These are phyloP conservation scores for Luperina testacea DNA, from an alignment of 2,888 invertebrate species.

Conservation along the genomic window DNA sequence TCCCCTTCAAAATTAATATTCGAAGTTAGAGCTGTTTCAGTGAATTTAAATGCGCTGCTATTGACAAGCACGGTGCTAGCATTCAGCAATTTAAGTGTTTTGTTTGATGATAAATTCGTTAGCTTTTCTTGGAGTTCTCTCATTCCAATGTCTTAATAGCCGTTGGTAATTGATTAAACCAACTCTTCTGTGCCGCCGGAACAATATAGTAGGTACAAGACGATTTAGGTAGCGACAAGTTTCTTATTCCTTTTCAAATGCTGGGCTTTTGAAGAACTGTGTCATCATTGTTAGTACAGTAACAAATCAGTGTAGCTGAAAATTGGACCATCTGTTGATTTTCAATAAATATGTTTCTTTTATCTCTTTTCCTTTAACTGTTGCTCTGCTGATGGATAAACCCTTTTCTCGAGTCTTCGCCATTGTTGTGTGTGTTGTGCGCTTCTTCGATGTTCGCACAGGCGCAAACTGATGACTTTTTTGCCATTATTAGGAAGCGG, in stretches of 20 bases:
- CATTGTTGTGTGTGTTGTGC: no score
- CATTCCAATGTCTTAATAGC: conserved; percentile 8
- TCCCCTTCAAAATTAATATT: conserved; percentile 29
- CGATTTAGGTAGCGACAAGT: background rate
- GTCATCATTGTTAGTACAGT: background rate
- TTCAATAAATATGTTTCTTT: background rate
- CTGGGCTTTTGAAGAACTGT: background rate
- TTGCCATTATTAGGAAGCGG: no score
- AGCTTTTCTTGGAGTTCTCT: conserved; percentile 12
- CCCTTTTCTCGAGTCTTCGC: background rate
- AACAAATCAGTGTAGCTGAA: background rate
- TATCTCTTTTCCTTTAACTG: background rate
- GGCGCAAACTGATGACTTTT: no score
- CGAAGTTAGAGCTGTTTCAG: conserved; percentile 14
- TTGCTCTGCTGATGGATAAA: background rate
- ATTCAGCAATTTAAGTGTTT: conserved; percentile 13
- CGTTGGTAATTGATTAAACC: background rate
- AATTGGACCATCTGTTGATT: no score
- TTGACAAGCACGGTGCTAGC: conserved; percentile 10
- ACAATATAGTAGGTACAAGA: background rate
- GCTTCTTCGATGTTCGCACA: no score
- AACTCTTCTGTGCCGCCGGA: background rate
- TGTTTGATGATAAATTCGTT: conserved; percentile 21
- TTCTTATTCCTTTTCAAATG: background rate
- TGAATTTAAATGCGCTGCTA: conserved; percentile 24